Percentiles rank a stretch among this genome's conserved stretches.
Evolutionary conservation across 1,140 invertebrate species (phyloP).

Genomic region (Leptonema lineaticorne): DNA sequence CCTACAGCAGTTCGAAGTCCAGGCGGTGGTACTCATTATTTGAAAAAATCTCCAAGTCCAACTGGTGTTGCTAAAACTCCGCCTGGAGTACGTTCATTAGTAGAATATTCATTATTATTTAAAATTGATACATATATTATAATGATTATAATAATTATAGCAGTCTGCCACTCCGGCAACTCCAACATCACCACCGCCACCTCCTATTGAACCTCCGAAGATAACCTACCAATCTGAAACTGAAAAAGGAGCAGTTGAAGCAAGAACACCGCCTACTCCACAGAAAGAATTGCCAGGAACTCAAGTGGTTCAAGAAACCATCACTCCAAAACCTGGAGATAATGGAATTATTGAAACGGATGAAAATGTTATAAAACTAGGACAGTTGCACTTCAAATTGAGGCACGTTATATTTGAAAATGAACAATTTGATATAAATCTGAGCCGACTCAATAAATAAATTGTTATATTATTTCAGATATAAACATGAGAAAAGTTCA

Average conservation of each 20-base stretch:
- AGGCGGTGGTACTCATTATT: conserved; percentile 71
- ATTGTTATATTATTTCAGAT: conserved; percentile 54
- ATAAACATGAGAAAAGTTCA: conserved; percentile 84
- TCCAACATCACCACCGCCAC: conserved; percentile 50
- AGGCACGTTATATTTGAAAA: conserved; percentile 53
- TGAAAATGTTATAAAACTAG: conserved; percentile 65
- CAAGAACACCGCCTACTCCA: conserved; percentile 50
- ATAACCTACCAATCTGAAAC: conserved; percentile 40
- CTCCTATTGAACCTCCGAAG: conserved; percentile 45
- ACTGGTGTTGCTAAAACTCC: conserved; percentile 64
- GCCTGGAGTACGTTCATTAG: conserved; percentile 37
- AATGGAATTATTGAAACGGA: conserved; percentile 50
- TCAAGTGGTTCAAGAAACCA: conserved; percentile 57
- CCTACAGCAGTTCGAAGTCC: conserved; percentile 62
- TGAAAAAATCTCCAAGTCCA: conserved; percentile 86
- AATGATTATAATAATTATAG: background rate
- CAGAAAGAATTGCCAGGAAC: conserved; percentile 54
- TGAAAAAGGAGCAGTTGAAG: conserved; percentile 45
- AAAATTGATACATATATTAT: background rate
- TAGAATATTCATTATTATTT: background rate
- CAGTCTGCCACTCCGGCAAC: conserved; percentile 38
- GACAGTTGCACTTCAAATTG: conserved; percentile 83
- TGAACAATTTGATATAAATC: background rate
- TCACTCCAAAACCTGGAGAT: conserved; percentile 44
- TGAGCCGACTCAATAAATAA: background rate